Conservation (phyloP, 2,113 vertebrate genomes). For the Pollachius pollachius region DNA sequence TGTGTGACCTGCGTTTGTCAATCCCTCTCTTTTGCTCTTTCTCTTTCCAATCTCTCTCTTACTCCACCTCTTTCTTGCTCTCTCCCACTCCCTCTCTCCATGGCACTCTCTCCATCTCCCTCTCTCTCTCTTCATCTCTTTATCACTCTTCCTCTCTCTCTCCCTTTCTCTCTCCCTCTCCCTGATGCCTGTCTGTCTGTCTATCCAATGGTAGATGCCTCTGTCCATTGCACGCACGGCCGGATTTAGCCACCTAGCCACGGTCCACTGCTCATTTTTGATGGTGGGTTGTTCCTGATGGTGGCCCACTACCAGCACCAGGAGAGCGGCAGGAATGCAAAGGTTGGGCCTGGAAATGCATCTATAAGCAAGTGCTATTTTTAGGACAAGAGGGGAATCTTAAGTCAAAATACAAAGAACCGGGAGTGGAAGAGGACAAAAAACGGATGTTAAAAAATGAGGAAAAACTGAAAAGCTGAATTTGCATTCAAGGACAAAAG, state of each 20-base stretch:
- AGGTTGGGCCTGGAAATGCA: constrained; percentile 48
- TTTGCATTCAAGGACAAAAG: too few relatives aligned
- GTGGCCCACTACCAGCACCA: constrained; percentile 31
- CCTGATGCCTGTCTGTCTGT: constrained; percentile 11
- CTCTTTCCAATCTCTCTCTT: background rate
- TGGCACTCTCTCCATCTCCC: too few relatives aligned
- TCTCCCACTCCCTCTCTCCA: too few relatives aligned
- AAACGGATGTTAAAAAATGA: too few relatives aligned
- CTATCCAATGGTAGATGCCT: constrained; percentile 22
- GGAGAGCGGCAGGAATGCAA: constrained; percentile 35
- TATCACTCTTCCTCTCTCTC: background rate
- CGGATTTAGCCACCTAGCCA: constrained; percentile 63
- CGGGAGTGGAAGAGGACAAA: too few relatives aligned
- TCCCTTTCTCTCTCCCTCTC: background rate
- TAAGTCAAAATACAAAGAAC: too few relatives aligned
- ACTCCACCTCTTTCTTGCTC: background rate
- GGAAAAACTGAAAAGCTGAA: too few relatives aligned
- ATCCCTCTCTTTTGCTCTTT: too few relatives aligned
- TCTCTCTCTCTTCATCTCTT: background rate
- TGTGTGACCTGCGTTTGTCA: too few relatives aligned
- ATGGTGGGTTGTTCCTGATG: constrained; percentile 46
- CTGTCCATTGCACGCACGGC: constrained; percentile 48
- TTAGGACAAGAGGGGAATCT: constrained; percentile 25
- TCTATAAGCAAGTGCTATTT: constrained; percentile 31
- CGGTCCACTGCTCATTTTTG: constrained; percentile 69